These are phyloP conservation scores for Coenonympha arcania DNA, from an alignment of 2,888 invertebrate genomes.

Conservation along the genomic window DNA sequence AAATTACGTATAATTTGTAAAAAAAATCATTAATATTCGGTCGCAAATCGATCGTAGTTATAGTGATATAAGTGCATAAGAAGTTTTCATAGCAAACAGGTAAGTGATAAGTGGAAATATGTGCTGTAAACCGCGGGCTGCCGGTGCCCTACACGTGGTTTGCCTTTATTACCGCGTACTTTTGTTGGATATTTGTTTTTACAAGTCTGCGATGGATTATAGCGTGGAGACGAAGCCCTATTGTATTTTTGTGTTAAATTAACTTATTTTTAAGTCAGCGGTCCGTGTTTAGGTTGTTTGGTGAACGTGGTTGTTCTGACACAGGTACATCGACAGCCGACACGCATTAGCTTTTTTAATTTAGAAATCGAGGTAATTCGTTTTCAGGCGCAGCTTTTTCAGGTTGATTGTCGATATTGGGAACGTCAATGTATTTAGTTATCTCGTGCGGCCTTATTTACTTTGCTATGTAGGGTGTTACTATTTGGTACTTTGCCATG, in stretches of 20 bases:
- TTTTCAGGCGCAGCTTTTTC: neutral
- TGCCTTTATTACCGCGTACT: conserved; percentile 52
- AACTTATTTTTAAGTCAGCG: conserved; percentile 39
- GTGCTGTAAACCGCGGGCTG: conserved; percentile 58
- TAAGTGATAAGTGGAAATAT: conserved; percentile 62
- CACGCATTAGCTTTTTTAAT: conserved; percentile 44
- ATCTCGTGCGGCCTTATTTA: neutral
- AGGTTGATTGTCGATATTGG: neutral
- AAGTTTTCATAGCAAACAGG: conserved; percentile 65
- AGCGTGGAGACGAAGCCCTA: conserved; percentile 33
- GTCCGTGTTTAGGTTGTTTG: conserved; percentile 55
- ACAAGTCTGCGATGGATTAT: conserved; percentile 36
- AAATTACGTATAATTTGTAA: conserved; percentile 60
- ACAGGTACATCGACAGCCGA: conserved; percentile 56
- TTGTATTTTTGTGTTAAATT: conserved; percentile 37
- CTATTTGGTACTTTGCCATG: conserved; percentile 25
- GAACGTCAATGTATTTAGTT: neutral
- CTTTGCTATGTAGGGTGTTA: neutral
- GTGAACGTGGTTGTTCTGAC: conserved; percentile 69
- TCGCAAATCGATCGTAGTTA: conserved; percentile 53
- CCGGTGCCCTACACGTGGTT: conserved; percentile 71
- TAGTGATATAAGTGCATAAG: conserved; percentile 70
- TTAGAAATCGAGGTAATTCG: conserved; percentile 20
- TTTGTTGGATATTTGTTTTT: conserved; percentile 48
- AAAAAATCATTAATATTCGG: conserved; percentile 53